A percentile compares a stretch with the other conserved stretches of the same genome.
These are phyloP conservation scores for Halictus quadricinctus DNA, from an alignment of 2,888 invertebrate genomes.

Conservation along the genomic window DNA sequence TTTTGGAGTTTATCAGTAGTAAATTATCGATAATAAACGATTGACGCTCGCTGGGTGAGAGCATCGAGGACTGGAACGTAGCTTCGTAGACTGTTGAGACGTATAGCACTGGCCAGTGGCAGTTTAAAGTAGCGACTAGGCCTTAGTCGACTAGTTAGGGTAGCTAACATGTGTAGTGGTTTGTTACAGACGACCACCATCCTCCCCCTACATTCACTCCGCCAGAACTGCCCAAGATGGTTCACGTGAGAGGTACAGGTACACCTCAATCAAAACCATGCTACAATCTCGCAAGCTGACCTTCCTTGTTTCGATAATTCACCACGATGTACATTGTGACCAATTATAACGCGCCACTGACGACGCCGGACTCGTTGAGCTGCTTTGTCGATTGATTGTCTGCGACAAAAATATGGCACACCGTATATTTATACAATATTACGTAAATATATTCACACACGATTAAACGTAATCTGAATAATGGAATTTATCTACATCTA, in stretches of 20 bases:
- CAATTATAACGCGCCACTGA: constrained; percentile 20
- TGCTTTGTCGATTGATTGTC: constrained; percentile 21
- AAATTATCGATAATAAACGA: background rate
- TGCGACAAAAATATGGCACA: background rate
- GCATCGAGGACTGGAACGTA: constrained; percentile 53
- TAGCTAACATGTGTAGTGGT: constrained; percentile 83
- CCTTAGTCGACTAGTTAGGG: constrained; percentile 78
- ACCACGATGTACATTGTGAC: constrained; percentile 50
- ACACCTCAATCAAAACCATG: constrained; percentile 80
- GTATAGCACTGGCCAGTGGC: constrained; percentile 56
- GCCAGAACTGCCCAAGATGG: constrained; percentile 99
- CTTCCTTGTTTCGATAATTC: constrained; percentile 67
- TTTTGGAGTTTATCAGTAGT: background rate
- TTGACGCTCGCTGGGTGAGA: background rate
- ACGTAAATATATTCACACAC: background rate
- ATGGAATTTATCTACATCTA: too few relatives aligned
- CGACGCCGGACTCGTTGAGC: constrained; percentile 30
- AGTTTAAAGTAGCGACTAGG: constrained; percentile 70
- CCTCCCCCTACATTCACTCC: constrained; percentile 99
- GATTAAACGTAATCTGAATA: background rate
- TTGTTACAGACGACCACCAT: constrained; percentile 97
- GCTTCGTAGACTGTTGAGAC: constrained; percentile 42
- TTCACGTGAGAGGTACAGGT: constrained; percentile 95
- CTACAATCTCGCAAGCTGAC: constrained; percentile 79
- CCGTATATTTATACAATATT: background rate